phyloP scores from a whole-genome alignment of 2,888 invertebrate species.

The Digitonthophagus gazella region DNA sequence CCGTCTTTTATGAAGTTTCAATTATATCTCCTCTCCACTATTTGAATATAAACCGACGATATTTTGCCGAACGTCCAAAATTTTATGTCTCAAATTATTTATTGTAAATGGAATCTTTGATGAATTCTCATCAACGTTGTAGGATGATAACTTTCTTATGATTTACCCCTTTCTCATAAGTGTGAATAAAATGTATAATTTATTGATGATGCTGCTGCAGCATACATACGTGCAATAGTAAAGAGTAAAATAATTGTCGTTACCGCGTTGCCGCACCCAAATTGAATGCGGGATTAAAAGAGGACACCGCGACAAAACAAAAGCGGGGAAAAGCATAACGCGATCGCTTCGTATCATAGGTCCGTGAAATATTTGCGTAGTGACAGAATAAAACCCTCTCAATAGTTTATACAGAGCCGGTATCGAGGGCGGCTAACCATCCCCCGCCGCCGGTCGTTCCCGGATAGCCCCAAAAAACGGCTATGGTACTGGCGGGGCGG shows the following conservation, averaged over 20 bases:
- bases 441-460: not conserved
- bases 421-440: not conserved
- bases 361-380: not conserved
- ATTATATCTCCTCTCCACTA: no score
- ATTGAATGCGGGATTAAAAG: not conserved
- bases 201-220: no score
- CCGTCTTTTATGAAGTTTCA: no score
- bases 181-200: no score
- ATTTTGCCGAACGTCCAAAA: no score
- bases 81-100: no score
- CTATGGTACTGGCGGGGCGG: not conserved
- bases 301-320: not conserved
- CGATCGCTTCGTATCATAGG: not conserved
- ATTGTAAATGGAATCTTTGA: no score
- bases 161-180: no score
- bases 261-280: not conserved
- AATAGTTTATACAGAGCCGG: conserved; percentile 24
- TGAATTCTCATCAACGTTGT: no score
- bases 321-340: not conserved
- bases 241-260: not conserved
- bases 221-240: no score
- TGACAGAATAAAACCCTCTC: conserved; percentile 25
- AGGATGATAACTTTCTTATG: no score
- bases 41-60: no score
- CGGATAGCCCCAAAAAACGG: not conserved